These are phyloP conservation scores for Agriopis leucophaearia DNA, from an alignment of 2,888 invertebrate genomes.

Conservation along the genomic window DNA sequence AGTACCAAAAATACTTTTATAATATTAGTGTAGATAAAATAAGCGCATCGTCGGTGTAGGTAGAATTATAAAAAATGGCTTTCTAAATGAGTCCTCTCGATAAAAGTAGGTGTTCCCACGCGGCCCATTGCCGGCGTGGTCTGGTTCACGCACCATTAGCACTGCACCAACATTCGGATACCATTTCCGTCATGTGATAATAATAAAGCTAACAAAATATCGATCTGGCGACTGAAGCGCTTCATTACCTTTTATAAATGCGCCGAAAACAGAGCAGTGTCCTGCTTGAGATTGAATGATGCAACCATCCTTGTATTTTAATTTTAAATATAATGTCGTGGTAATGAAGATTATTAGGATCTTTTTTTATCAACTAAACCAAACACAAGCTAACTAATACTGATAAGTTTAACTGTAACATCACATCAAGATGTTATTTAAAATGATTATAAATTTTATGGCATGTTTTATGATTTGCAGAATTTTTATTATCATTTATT, in stretches of 20 bases:
- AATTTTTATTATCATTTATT: no score
- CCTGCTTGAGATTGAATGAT: constrained; percentile 22
- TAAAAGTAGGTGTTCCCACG: constrained; percentile 66
- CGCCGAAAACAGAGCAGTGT: constrained; percentile 32
- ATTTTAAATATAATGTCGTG: neutral
- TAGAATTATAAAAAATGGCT: constrained; percentile 17
- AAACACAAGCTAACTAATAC: no score
- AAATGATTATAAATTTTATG: no score
- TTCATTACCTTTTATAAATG: constrained; percentile 41
- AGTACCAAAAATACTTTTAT: no score
- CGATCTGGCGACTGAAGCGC: constrained; percentile 42
- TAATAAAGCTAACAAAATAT: constrained; percentile 60
- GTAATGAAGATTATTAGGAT: no score
- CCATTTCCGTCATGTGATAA: constrained; percentile 77
- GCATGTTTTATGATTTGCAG: no score
- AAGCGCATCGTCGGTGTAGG: constrained; percentile 1
- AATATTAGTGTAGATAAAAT: neutral
- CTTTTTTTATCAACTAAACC: no score
- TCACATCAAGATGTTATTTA: no score
- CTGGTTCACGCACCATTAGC: constrained; percentile 71
- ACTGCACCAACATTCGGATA: constrained; percentile 66
- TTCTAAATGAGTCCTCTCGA: constrained; percentile 18
- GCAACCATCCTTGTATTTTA: constrained; percentile 8
- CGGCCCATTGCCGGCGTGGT: constrained; percentile 64
- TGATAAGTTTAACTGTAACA: no score